Base-by-base conservation (phyloP, 1,140 invertebrate genomes). In the Manduca sexta region DNA sequence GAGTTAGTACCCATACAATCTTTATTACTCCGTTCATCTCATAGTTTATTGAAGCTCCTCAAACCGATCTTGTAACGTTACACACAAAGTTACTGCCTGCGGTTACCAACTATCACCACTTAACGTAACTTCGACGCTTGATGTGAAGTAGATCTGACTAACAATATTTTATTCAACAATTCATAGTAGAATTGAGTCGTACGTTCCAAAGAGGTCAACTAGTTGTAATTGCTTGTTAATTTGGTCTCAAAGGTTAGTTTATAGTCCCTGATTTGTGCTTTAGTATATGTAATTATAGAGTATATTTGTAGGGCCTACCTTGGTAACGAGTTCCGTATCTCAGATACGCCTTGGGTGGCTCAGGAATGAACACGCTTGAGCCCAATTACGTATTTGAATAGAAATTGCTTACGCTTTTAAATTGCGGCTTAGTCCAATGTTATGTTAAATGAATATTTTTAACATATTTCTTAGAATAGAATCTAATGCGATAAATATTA, bases 251-350 rank as follows among this genome's bases (percentile, higher is more conserved):
- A 35, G 33, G n/a, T 35, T 4, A 11, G 1, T 8, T 1, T 35
- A n/a, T 10, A 4, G 33, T 3, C 21, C 3, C 3, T 3, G 21
- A 26, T 26, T 26, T 26, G 21, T n/a, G n/a, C n/a, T n/a, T n/a
- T n/a, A n/a, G n/a, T n/a, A n/a, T n/a, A n/a, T n/a, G n/a, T 26
- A 26, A 26, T 26, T 8, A 3, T 26, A 26, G 21, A 5, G 8
- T 3, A 8, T 8, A 18, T 40, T n/a, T n/a, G n/a, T n/a, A n/a
- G 14, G 13, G 54, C 45, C 43, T 52, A 48, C 13, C 53, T 26
- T 42, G 44, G 49, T 57, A 64, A 53, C 45, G 34, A 65, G 51
- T 65, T 56, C 49, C 46, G 52, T 64, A 59, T 53, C 50, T 12
- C 30, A 43, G 45, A 38, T 15, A 43, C 26, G 56, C 61, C 52